phyloP scores from a whole-genome alignment of 1,140 invertebrate species.

The Brevipalpus yothersi region DNA sequence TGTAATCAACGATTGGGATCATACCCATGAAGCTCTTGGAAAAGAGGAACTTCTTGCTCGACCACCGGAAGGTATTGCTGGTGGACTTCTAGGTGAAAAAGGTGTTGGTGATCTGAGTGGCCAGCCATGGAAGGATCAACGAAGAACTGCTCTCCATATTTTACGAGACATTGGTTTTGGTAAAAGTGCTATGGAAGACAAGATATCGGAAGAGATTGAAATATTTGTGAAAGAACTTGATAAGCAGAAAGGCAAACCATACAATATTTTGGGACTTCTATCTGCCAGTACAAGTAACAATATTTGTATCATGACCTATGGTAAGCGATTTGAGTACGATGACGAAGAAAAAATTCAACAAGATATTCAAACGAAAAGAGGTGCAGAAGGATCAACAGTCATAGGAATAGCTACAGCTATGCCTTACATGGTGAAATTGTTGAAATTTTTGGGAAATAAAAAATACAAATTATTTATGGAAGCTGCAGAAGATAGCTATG shows the following conservation, averaged over 20 bases:
- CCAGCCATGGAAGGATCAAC: constrained; percentile 41
- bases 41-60: constrained; percentile 7
- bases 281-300: constrained; percentile 10
- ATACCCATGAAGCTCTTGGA: constrained; percentile 7
- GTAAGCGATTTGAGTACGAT: constrained; percentile 7
- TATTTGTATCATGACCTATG: constrained; percentile 10
- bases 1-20: constrained; percentile 9
- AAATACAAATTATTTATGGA: background rate
- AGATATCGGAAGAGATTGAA: constrained; percentile 9
- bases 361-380: background rate
- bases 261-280: constrained; percentile 5
- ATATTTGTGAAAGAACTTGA: constrained; percentile 7
- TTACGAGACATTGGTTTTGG: constrained; percentile 46
- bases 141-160: constrained; percentile 40
- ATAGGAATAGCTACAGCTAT: background rate
- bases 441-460: background rate
- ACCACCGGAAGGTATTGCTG: background rate
- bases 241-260: background rate
- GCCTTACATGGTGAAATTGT: background rate
- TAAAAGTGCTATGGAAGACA: constrained; percentile 34
- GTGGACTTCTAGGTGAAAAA: background rate
- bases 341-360: constrained; percentile 5
- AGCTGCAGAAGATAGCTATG: background rate
- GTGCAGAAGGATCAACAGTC: background rate
- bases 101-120: constrained; percentile 20